These are phyloP conservation scores for Epizoanthus scotinus DNA, from an alignment of 92 coral and sea anemone genomes.

Conservation along the genomic window DNA sequence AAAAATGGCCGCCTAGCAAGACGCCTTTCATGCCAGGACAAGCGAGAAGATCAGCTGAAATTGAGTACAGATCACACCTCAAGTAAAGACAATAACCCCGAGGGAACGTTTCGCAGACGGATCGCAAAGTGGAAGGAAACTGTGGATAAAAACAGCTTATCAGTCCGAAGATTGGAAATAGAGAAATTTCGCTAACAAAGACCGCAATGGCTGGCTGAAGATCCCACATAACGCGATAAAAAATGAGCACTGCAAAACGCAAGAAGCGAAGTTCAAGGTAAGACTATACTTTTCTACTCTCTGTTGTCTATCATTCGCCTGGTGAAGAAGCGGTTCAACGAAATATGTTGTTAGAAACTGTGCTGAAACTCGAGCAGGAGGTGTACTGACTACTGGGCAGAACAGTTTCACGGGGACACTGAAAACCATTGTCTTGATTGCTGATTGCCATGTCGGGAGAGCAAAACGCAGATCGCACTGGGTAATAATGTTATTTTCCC, in stretches of 20 bases:
- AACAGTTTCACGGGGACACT: slow-evolving; percentile 3
- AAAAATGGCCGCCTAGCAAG: slow-evolving; percentile 39
- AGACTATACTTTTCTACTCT: slow-evolving; percentile 11
- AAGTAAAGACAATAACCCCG: slow-evolving; percentile 14
- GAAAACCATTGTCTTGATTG: slow-evolving; percentile 33
- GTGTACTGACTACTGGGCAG: neutral
- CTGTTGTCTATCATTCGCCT: neutral
- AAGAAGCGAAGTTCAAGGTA: slow-evolving; percentile 95
- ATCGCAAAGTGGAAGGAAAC: slow-evolving; percentile 25
- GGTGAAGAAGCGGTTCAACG: slow-evolving; percentile 13
- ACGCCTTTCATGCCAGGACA: slow-evolving; percentile 4
- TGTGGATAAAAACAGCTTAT: slow-evolving; percentile 33
- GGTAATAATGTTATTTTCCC: neutral
- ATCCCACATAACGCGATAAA: slow-evolving; percentile 42
- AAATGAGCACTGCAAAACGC: slow-evolving; percentile 88
- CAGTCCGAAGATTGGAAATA: slow-evolving; percentile 32
- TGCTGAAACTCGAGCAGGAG: slow-evolving; percentile 25
- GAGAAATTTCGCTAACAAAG: slow-evolving; percentile 30
- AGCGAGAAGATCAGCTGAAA: slow-evolving; percentile 16
- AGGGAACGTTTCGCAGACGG: slow-evolving; percentile 15
- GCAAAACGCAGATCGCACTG: neutral
- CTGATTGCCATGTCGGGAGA: slow-evolving; percentile 18
- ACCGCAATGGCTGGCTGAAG: slow-evolving; percentile 45
- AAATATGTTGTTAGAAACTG: slow-evolving; percentile 23
- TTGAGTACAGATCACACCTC: slow-evolving; percentile 1